Conservation (phyloP, 1,140 invertebrate species). For the Vollenhovia emeryi region DNA sequence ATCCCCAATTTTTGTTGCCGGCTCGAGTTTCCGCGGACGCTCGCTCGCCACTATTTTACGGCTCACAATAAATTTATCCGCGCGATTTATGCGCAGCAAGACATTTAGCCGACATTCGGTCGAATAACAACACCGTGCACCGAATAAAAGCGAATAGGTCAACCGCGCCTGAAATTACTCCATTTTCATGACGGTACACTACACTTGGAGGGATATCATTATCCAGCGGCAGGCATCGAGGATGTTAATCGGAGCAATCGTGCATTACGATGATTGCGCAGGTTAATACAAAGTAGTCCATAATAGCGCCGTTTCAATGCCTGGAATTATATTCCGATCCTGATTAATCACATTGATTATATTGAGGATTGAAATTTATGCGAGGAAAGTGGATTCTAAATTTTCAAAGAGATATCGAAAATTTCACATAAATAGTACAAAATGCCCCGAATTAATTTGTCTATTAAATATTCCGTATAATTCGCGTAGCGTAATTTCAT, state of each 20-base stretch:
- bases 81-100: slow-evolving; percentile 25
- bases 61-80: slow-evolving; percentile 35
- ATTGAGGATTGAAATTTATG: slow-evolving; percentile 1
- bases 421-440: background rate
- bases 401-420: slow-evolving; percentile 2
- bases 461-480: background rate
- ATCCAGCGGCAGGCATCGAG: slow-evolving; percentile 18
- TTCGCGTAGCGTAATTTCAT: background rate
- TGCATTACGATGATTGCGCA: slow-evolving; percentile 36
- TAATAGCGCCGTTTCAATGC: background rate
- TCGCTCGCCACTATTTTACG: slow-evolving; percentile 8
- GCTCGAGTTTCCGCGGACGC: slow-evolving; percentile 13
- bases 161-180: slow-evolving; percentile 40
- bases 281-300: slow-evolving; percentile 45
- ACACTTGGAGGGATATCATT: slow-evolving; percentile 43
- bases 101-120: slow-evolving; percentile 18
- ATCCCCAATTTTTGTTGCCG: slow-evolving; percentile 49
- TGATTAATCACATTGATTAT: slow-evolving; percentile 27
- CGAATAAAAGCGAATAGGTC: slow-evolving; percentile 8
- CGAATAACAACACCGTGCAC: background rate
- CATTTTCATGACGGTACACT: slow-evolving; percentile 27
- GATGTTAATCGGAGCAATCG: slow-evolving; percentile 50
- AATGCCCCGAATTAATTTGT: background rate
- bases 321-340: slow-evolving; percentile 36
- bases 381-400: slow-evolving; percentile 12